Evolutionary conservation across 2,113 vertebrate species (phyloP).

Genomic region (Silurus glanis): DNA sequence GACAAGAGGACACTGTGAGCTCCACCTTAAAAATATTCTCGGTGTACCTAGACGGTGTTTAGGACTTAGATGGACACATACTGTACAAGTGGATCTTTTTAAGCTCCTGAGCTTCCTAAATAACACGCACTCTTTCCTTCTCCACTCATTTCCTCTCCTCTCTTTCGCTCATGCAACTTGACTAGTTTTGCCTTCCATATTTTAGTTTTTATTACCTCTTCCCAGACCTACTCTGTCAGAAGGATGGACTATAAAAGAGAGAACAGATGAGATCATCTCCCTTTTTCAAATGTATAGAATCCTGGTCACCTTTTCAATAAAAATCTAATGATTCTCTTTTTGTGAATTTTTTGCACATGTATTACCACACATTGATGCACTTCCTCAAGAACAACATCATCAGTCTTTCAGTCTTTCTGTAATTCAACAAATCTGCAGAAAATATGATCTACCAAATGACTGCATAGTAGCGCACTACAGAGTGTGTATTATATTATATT

Average conservation of each 20-base stretch:
- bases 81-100: neutral
- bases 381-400: neutral
- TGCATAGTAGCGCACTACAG: neutral
- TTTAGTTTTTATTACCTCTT: constrained; percentile 38
- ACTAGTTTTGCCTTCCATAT: constrained; percentile 58
- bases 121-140: neutral
- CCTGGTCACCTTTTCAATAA: constrained; percentile 79
- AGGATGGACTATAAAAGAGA: constrained; percentile 56
- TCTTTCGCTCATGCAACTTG: constrained; percentile 71
- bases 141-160: constrained; percentile 61
- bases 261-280: constrained; percentile 55
- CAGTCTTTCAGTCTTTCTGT: neutral
- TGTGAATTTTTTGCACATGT: constrained; percentile 6
- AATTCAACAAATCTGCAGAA: neutral
- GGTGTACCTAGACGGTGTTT: neutral
- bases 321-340: constrained; percentile 58
- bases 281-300: constrained; percentile 73
- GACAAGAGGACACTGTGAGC: constrained; percentile 63
- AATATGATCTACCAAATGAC: neutral
- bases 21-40: neutral
- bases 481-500: neutral
- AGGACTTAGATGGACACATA: constrained; percentile 14
- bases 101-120: constrained; percentile 26
- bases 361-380: neutral
- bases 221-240: constrained; percentile 56